Percentiles rank a stretch among this genome's conserved stretches.
Evolutionary conservation across 2,888 invertebrate species (phyloP).

Genomic region (Macropis europaea): DNA sequence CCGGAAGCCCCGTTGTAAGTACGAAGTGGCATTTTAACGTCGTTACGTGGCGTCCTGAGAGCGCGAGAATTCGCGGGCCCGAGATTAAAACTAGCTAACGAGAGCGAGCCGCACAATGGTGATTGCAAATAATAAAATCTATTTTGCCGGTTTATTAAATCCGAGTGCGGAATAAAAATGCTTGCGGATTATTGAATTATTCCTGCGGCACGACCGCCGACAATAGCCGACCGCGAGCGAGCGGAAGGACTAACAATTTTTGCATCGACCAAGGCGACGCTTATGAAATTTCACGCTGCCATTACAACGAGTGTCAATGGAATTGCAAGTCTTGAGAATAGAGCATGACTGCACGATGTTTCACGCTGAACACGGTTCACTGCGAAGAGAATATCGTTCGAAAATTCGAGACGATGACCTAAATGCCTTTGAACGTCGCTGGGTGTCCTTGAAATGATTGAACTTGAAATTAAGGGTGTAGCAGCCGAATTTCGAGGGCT

Average conservation of each 20-base stretch:
- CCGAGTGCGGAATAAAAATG: slow-evolving; percentile 71
- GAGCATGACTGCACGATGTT: slow-evolving; percentile 12
- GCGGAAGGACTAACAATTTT: slow-evolving; percentile 53
- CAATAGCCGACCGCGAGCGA: slow-evolving; percentile 26
- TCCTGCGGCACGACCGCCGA: slow-evolving; percentile 31
- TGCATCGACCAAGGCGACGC: slow-evolving; percentile 59
- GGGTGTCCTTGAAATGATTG: too few relatives aligned
- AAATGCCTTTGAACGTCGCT: too few relatives aligned
- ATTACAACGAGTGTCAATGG: slow-evolving; percentile 48
- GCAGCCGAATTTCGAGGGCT: too few relatives aligned
- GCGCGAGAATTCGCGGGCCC: slow-evolving; percentile 47
- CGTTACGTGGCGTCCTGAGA: slow-evolving; percentile 45
- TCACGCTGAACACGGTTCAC: neutral
- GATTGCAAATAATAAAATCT: slow-evolving; percentile 76
- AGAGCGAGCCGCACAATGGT: slow-evolving; percentile 59
- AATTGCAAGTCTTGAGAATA: slow-evolving; percentile 37
- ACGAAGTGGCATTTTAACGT: slow-evolving; percentile 49
- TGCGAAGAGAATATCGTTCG: neutral
- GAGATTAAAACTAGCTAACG: slow-evolving; percentile 62
- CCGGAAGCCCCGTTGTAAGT: slow-evolving; percentile 39
- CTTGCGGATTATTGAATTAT: slow-evolving; percentile 75
- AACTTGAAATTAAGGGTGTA: too few relatives aligned
- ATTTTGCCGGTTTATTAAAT: slow-evolving; percentile 76
- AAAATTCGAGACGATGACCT: slow-evolving; percentile 2
- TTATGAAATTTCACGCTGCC: slow-evolving; percentile 34